phyloP scores from a whole-genome alignment of 37 sponge, comb jelly and placozoan genomes.

The Eunapius fragilis region DNA sequence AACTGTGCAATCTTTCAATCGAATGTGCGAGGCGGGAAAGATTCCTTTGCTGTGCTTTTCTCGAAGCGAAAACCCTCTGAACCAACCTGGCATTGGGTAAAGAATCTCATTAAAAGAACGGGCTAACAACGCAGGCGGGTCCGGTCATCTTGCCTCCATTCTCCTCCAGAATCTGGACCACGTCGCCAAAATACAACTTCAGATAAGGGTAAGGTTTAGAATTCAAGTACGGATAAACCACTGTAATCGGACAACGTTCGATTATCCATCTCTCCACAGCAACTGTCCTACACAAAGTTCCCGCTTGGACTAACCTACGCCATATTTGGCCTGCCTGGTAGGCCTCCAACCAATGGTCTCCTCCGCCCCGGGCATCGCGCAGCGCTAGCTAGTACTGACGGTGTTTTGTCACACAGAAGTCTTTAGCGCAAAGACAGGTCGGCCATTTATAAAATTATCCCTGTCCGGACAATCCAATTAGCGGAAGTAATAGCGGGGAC shows the following conservation, averaged over 20 bases:
- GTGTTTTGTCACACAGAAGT: no score
- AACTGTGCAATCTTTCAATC: conserved; percentile 65
- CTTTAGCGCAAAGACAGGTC: background rate
- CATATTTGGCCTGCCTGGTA: conserved; percentile 79
- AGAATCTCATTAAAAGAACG: background rate
- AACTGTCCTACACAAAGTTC: background rate
- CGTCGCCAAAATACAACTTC: conserved; percentile 70
- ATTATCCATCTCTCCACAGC: background rate
- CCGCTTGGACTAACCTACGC: conserved; percentile 65
- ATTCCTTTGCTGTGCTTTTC: conserved; percentile 73
- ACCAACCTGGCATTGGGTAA: conserved; percentile 56
- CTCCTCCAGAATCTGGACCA: conserved; percentile 85
- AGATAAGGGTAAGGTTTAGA: conserved; percentile 64
- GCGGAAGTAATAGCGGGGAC: background rate
- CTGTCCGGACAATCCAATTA: background rate
- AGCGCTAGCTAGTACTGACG: background rate
- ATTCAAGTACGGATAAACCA: conserved; percentile 41
- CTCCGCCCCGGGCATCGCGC: conserved; percentile 25
- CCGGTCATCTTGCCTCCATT: conserved; percentile 47
- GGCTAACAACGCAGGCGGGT: no score
- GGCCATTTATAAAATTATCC: background rate
- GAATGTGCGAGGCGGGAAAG: conserved; percentile 82
- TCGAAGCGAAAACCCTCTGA: conserved; percentile 64
- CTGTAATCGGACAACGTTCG: conserved; percentile 16
- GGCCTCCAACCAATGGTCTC: conserved; percentile 63